These are phyloP conservation scores for Masticophis lateralis DNA, from an alignment of 2,797 vertebrate genomes.

Conservation along the genomic window DNA sequence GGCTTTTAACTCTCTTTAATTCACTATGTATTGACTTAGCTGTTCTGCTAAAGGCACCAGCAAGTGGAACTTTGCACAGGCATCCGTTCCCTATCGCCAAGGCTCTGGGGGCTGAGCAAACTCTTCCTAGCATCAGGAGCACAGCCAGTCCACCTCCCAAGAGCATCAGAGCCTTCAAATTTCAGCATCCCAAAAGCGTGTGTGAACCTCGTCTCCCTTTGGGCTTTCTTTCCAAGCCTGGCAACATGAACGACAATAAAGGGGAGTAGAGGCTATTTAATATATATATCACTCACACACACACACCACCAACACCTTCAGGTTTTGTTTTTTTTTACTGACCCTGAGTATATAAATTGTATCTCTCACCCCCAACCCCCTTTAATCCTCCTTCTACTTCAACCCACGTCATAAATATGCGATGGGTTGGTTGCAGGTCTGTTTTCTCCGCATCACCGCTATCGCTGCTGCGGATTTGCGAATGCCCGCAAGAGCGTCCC, in stretches of 20 bases:
- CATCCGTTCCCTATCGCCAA: constrained; percentile 27
- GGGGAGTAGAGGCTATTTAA: not conserved
- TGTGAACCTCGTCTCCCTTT: not conserved
- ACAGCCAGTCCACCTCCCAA: constrained; percentile 2
- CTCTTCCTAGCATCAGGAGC: constrained; percentile 40
- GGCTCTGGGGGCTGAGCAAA: constrained; percentile 37
- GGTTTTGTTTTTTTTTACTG: not conserved
- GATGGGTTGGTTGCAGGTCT: not conserved
- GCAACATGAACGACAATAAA: not conserved
- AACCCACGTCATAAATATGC: constrained; percentile 7
- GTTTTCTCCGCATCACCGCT: not conserved
- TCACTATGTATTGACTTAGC: constrained; percentile 30
- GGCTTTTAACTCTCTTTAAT: constrained; percentile 23
- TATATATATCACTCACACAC: not conserved
- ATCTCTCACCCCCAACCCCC: too few relatives aligned
- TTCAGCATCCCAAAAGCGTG: not conserved
- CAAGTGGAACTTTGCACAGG: constrained; percentile 10
- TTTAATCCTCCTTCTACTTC: constrained; percentile 3
- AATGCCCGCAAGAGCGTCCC: not conserved
- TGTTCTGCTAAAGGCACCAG: constrained; percentile 23
- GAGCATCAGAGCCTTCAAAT: not conserved
- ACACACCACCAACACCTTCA: not conserved
- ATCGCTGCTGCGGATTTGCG: not conserved
- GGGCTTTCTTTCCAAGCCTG: not conserved
- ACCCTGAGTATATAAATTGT: not conserved